phyloP scores from a whole-genome alignment of 2,113 vertebrate species.

The Bucco capensis region DNA sequence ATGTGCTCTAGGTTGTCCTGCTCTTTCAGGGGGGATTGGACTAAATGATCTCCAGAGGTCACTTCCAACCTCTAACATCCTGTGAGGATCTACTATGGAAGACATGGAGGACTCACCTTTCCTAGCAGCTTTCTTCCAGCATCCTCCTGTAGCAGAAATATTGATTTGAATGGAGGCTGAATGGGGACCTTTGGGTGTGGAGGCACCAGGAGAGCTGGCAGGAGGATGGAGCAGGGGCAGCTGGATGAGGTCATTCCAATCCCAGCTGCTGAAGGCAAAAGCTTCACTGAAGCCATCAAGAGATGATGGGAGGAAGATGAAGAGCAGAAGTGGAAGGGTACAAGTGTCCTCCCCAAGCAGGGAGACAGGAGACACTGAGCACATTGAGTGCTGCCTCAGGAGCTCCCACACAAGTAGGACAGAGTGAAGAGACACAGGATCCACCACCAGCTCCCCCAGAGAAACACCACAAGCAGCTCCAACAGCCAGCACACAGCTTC shows the following conservation, averaged over 20 bases:
- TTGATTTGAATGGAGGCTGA: rapidly evolving
- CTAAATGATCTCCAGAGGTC: too few species aligned
- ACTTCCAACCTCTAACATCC: too few species aligned
- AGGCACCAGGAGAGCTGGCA: neutral
- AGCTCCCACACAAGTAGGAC: neutral
- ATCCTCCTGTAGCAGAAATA: neutral
- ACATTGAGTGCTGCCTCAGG: neutral
- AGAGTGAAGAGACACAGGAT: neutral
- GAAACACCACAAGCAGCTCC: neutral
- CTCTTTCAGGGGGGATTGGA: too few species aligned
- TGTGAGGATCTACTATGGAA: neutral
- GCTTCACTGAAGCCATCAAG: neutral
- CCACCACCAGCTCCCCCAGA: neutral
- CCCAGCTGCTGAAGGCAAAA: neutral
- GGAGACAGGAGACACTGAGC: neutral
- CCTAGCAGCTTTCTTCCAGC: neutral
- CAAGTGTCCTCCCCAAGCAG: neutral
- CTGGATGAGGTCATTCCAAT: neutral
- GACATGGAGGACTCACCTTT: neutral
- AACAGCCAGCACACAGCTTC: neutral
- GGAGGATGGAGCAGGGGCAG: neutral
- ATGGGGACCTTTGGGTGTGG: rapidly evolving
- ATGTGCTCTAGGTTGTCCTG: too few species aligned
- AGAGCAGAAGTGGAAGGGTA: neutral
- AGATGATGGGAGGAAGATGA: neutral